These are phyloP conservation scores for Phytoseiulus persimilis DNA, from an alignment of 2,888 invertebrate genomes.

Conservation along the genomic window DNA sequence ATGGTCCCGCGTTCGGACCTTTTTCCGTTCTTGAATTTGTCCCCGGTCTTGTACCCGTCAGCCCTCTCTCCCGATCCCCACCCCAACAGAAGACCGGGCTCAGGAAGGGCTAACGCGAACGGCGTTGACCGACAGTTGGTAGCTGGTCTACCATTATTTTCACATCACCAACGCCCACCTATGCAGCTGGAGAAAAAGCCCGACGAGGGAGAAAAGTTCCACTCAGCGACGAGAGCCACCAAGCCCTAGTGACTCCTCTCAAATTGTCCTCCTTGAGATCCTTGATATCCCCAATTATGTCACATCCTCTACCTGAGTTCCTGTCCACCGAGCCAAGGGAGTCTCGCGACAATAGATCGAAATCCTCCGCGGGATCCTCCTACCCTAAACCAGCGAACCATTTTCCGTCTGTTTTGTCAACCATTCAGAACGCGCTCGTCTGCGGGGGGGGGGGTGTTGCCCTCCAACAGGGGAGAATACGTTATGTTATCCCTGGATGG, in stretches of 20 bases:
- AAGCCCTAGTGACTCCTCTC: background rate
- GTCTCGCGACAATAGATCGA: too few species aligned
- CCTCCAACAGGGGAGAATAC: too few species aligned
- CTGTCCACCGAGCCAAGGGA: background rate
- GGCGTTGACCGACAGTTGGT: background rate
- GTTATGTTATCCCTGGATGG: too few species aligned
- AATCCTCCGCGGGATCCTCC: too few species aligned
- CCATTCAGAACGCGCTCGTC: too few species aligned
- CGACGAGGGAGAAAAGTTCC: background rate
- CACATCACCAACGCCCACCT: background rate
- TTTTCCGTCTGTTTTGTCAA: too few species aligned
- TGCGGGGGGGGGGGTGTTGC: too few species aligned
- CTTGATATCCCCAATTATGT: background rate
- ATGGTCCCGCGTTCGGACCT: background rate
- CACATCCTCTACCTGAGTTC: background rate
- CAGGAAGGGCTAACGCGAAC: background rate
- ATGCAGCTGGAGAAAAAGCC: background rate
- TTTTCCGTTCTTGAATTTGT: background rate
- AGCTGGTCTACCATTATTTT: constrained; percentile 5
- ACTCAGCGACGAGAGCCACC: background rate
- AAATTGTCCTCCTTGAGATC: background rate
- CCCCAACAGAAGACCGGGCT: background rate
- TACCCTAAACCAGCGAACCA: too few species aligned
- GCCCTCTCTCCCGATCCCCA: background rate
- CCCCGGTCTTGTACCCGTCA: background rate